Conservation (phyloP, 2,113 vertebrate genomes). For the Ptychochromis oligacanthus region DNA sequence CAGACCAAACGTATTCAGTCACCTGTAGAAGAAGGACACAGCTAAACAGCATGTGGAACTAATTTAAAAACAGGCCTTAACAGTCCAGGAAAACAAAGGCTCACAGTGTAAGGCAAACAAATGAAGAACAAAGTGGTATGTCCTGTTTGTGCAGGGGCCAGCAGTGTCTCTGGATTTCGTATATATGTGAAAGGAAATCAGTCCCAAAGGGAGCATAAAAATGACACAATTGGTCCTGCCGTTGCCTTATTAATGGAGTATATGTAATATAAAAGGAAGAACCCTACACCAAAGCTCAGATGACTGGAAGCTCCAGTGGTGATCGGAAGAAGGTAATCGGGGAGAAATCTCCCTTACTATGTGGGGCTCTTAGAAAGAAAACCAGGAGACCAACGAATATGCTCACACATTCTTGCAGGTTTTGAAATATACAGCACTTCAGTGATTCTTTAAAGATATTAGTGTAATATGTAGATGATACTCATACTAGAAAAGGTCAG, state of each 20-base stretch:
- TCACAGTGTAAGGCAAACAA: background rate
- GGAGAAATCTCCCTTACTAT: background rate
- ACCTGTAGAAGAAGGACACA: background rate
- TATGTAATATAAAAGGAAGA: background rate
- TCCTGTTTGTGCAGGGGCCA: background rate
- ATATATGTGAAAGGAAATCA: background rate
- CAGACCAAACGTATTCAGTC: background rate
- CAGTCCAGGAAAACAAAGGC: background rate
- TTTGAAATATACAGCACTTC: no score
- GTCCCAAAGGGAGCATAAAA: background rate
- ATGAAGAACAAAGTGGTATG: background rate
- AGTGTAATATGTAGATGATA: no score
- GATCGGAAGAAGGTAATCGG: background rate
- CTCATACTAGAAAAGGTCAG: background rate
- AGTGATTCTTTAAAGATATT: no score
- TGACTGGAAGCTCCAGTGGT: background rate
- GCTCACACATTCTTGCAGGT: background rate
- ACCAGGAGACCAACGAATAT: background rate
- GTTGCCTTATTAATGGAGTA: background rate
- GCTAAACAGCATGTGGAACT: background rate
- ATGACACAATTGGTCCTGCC: background rate
- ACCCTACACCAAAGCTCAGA: background rate
- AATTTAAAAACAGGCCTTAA: background rate
- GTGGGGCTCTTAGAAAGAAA: background rate
- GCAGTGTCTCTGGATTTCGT: background rate